phyloP scores from a whole-genome alignment of 2,888 invertebrate genomes.

The Eilema caniola region DNA sequence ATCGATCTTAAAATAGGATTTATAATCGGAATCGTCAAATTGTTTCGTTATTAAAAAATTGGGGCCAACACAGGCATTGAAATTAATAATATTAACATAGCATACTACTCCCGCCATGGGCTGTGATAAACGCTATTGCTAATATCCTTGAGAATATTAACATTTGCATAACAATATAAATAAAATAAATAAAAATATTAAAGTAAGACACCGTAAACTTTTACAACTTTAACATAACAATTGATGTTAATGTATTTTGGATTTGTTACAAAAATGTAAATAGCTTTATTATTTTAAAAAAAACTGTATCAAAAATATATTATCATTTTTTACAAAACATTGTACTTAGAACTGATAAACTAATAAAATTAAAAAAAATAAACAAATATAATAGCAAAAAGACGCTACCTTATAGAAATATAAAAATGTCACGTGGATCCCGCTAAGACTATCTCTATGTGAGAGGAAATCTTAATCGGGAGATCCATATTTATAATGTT shows the following conservation, averaged over 20 bases:
- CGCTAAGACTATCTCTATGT: constrained; percentile 55
- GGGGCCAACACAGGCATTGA: constrained; percentile 61
- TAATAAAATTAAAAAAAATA: not conserved
- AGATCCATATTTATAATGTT: constrained; percentile 63
- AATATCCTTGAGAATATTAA: no score
- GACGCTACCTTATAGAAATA: not conserved
- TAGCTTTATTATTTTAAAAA: not conserved
- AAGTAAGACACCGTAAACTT: no score
- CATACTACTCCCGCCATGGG: no score
- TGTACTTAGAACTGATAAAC: not conserved
- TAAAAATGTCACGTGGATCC: constrained; percentile 44
- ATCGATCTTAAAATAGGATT: not conserved
- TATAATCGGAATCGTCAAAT: constrained; percentile 39
- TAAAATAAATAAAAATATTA: no score
- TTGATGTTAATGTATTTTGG: no score
- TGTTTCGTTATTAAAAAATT: constrained; percentile 58
- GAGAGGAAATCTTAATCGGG: constrained; percentile 54
- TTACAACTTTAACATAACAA: no score
- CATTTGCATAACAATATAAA: no score
- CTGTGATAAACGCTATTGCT: no score
- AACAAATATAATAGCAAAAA: constrained; percentile 10
- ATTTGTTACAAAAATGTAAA: constrained; percentile 25
- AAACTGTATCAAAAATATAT: not conserved
- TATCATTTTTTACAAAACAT: not conserved
- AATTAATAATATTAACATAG: constrained; percentile 66